Percentiles rank a stretch among this genome's conserved stretches.
These are phyloP conservation scores for Drosophila setifemur DNA, from an alignment of 1,140 invertebrate genomes.

Conservation along the genomic window DNA sequence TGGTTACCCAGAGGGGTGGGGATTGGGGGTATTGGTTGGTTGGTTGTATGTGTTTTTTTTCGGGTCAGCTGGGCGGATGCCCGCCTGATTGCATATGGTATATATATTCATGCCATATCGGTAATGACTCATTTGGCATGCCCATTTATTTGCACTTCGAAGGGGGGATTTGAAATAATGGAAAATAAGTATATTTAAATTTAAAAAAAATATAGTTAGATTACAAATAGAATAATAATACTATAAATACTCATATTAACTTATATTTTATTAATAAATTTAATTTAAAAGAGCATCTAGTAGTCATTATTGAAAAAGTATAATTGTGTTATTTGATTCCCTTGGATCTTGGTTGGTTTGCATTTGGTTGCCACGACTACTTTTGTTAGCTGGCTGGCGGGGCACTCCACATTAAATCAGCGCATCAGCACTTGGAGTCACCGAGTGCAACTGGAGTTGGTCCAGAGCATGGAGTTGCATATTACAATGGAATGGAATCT, in stretches of 20 bases:
- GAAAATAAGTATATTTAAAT: background rate
- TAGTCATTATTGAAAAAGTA: too few relatives aligned
- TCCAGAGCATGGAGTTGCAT: slow-evolving; percentile 65
- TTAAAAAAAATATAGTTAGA: too few relatives aligned
- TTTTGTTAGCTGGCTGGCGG: background rate
- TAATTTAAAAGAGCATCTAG: too few relatives aligned
- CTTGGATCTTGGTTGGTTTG: too few relatives aligned
- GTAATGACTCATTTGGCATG: slow-evolving; percentile 78
- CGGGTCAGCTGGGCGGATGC: slow-evolving; percentile 4
- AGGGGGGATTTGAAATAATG: background rate
- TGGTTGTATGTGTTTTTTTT: background rate
- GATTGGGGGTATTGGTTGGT: slow-evolving; percentile 29
- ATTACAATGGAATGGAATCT: slow-evolving; percentile 44
- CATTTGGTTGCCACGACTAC: too few relatives aligned
- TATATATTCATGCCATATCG: slow-evolving; percentile 55
- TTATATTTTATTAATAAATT: too few relatives aligned
- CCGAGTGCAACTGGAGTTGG: slow-evolving; percentile 31
- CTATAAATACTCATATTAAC: too few relatives aligned
- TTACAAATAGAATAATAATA: too few relatives aligned
- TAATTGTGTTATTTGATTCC: too few relatives aligned
- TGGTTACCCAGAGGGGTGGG: slow-evolving; percentile 27
- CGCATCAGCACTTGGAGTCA: slow-evolving; percentile 39
- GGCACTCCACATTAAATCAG: slow-evolving; percentile 57
- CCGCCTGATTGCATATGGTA: slow-evolving; percentile 34
- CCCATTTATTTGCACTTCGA: slow-evolving; percentile 37